phyloP scores from a whole-genome alignment of 2,888 invertebrate genomes.

The Drosophila meridionalis region DNA sequence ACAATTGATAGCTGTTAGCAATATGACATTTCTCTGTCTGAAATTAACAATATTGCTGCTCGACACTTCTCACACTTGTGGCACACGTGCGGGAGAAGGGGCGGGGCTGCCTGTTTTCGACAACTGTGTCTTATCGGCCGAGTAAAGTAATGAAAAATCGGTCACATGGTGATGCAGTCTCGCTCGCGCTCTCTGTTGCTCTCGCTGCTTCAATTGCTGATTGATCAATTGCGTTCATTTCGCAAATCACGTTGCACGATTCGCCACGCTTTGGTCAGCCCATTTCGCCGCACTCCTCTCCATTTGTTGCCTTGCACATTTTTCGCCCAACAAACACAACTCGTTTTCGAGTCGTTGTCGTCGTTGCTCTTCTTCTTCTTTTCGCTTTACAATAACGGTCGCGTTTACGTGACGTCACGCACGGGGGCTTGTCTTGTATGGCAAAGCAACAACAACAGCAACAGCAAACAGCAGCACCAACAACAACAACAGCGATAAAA shows the following conservation, averaged over 20 bases:
- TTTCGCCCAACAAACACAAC: slow-evolving; percentile 17
- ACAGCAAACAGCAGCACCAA: slow-evolving; percentile 22
- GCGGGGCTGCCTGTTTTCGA: neutral
- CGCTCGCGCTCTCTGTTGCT: slow-evolving; percentile 10
- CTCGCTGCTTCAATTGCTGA: slow-evolving; percentile 16
- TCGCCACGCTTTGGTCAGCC: slow-evolving; percentile 7
- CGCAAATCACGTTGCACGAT: slow-evolving; percentile 58
- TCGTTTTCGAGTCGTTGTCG: slow-evolving; percentile 31
- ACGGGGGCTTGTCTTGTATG: slow-evolving; percentile 75
- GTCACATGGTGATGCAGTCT: slow-evolving; percentile 52
- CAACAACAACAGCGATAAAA: slow-evolving; percentile 14
- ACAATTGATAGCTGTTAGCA: slow-evolving; percentile 48
- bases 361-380: slow-evolving; percentile 27
- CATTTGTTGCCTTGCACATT: neutral
- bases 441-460: slow-evolving; percentile 33
- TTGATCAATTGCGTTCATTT: slow-evolving; percentile 21
- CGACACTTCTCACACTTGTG: slow-evolving; percentile 50
- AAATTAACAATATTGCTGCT: slow-evolving; percentile 34
- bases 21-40: slow-evolving; percentile 1
- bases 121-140: slow-evolving; percentile 48
- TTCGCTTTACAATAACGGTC: slow-evolving; percentile 52
- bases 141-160: slow-evolving; percentile 17
- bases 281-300: neutral
- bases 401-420: slow-evolving; percentile 79
- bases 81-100: slow-evolving; percentile 1